phyloP scores from a whole-genome alignment of 2,113 vertebrate species.

The Crotalus viridis region DNA sequence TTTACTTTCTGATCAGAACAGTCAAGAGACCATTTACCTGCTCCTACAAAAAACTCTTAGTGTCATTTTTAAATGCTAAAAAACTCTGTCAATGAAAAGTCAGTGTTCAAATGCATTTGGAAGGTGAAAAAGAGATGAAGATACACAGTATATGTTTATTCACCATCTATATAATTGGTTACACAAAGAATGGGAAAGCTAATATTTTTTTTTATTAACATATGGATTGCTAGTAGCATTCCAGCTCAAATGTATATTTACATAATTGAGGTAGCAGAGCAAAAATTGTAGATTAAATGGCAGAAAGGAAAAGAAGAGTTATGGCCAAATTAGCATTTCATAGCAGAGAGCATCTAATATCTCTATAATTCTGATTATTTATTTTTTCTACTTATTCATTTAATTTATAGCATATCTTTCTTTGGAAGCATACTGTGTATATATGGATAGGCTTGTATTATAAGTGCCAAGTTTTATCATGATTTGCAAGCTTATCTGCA shows the following conservation, averaged over 20 bases:
- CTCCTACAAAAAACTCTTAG: not conserved
- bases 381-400: not conserved
- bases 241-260: not conserved
- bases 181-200: not conserved
- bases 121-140: not conserved
- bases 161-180: not conserved
- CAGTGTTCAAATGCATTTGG: not conserved
- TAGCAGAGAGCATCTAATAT: not conserved
- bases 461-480: not conserved
- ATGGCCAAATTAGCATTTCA: not conserved
- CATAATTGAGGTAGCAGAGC: not conserved
- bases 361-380: not conserved
- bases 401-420: not conserved
- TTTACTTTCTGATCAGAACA: slow-evolving; percentile 9
- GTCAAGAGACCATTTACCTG: not conserved
- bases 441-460: not conserved
- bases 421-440: not conserved
- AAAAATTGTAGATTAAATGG: not conserved
- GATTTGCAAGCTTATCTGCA: not conserved
- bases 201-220: not conserved
- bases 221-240: not conserved
- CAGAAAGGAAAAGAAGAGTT: not conserved
- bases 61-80: slow-evolving; percentile 11
- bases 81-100: slow-evolving; percentile 13
- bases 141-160: not conserved